Base-by-base conservation (phyloP, 1,140 invertebrate species). In the Zaprionus tsacasi region DNA sequence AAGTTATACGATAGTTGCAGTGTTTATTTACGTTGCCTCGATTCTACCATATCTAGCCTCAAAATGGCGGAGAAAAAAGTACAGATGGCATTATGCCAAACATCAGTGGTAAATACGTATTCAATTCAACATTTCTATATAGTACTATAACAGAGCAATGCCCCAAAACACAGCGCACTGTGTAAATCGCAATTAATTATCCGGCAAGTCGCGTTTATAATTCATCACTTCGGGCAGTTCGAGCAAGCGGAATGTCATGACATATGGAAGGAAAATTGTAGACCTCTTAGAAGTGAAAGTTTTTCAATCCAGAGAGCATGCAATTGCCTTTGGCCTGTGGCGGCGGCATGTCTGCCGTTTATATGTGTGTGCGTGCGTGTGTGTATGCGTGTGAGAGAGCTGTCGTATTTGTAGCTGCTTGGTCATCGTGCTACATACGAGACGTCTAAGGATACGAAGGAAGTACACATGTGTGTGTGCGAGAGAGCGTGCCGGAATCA, bases 1-100 rank as follows among this genome's bases (percentile, higher is more conserved):
- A 70, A 56, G 54, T 70, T 12, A 33, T 50, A 63, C 57, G 33
- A 52, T 21, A 15, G 35, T 56, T 43, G 21, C 38, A 63, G 21
- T 50, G 30, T 43, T 52, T 7, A 55, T 33, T 60, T 65, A 64
- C 12, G 35, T 13, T 15, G 43, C 58, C 12, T 36, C 13, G 4
- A 17, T 55, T 11, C 21, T 27, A 27, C n/a, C n/a, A 35, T 68
- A 89, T 21, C 21, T 21, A 61, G 89, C 77, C 58, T 89, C 76
- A 92, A 91, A 43, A 81, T 92, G 91, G 91, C 91, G 70, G 91
- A 92, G 52, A 92, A 91, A 76, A 92, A 92, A 83, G 76, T 87
- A 50, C 83, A 91, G 63, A 91, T 91, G 91, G 91, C 91, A 67
- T 69, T 92, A 67, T 91, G 91, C 89, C 91, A 92, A 78, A 91